Conservation (phyloP, 2,888 invertebrate genomes). For the Sphaerophoria taeniata region DNA sequence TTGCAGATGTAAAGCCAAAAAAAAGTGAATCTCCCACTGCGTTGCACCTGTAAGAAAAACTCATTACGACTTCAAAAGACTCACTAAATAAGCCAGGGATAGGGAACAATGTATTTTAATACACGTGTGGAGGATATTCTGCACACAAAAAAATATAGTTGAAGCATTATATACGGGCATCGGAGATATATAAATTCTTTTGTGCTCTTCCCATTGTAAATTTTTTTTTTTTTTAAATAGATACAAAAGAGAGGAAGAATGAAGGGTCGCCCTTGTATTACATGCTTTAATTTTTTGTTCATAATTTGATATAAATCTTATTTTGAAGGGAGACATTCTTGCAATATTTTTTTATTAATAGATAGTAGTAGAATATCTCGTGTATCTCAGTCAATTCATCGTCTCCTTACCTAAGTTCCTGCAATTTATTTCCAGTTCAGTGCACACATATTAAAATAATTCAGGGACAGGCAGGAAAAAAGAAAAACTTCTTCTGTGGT, state of each 20-base stretch:
- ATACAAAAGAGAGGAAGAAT: background rate
- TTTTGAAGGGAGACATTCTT: slow-evolving; percentile 1
- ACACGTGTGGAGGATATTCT: slow-evolving; percentile 24
- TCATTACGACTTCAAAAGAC: slow-evolving; percentile 56
- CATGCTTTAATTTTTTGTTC: slow-evolving; percentile 7
- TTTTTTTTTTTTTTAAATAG: no score
- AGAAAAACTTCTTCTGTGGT: slow-evolving; percentile 8
- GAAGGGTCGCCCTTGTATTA: slow-evolving; percentile 14
- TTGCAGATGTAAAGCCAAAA: background rate
- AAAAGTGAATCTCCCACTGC: slow-evolving; percentile 15
- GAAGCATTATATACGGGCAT: slow-evolving; percentile 37
- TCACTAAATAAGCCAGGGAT: background rate
- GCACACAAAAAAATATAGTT: background rate
- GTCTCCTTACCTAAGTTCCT: background rate
- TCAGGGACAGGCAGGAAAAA: background rate
- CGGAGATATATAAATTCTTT: background rate
- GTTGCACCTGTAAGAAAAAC: slow-evolving; percentile 59
- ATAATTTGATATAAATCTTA: slow-evolving; percentile 35
- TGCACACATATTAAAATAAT: slow-evolving; percentile 15
- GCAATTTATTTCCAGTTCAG: slow-evolving; percentile 18
- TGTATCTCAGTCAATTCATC: background rate
- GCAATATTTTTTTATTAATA: slow-evolving; percentile 17
- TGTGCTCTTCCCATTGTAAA: background rate
- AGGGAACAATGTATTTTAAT: slow-evolving; percentile 47
- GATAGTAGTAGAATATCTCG: background rate